Base-by-base conservation (phyloP, 1,140 invertebrate genomes). In the Lepeophtheirus salmonis region DNA sequence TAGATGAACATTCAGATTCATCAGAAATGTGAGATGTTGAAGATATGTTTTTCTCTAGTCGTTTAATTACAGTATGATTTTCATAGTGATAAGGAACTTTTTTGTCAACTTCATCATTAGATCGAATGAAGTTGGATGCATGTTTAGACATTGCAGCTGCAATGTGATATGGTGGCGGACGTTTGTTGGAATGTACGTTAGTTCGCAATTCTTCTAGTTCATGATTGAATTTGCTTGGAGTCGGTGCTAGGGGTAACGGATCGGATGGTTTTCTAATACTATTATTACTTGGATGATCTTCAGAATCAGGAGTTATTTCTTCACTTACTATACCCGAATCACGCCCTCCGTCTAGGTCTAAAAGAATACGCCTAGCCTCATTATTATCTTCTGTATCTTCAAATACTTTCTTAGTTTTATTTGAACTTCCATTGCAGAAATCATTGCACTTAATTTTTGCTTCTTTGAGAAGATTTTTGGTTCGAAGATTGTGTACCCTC, bases 101-200 rank as follows among this genome's bases (percentile, higher is more conserved):
- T 52, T 57, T 16, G 16, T 16, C 17, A 20, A 50, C 16, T 21
- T 20, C 17, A 3, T 14, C n/a, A 20, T 22, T 16, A 18, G 41
- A 3, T 14, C 25, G 10, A 14, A 73, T 68, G 62, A 76, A 73
- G 64, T 75, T 66, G 65, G 74, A 64, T 51, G 79, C 78, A 63
- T 80, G 78, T 69, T 79, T 80, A 1, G 79, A 81, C 66, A 79
- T 80, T 2, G 75, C 77, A 2, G 79, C 79, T 10, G 80, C 80
- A 63, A 81, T 80, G 63, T 81, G 79, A 71, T 81, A 82, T 1
- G 80, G 80, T 1, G 80, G 80, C 6, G 80, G 80, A 17, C 70
- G 68, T 2, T 68, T 69, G 13, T 70, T 63, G 12, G 49, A 55
- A 10, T 56, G 26, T 26, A 63, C 55, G 4, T 26, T 20, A n/a